Evolutionary conservation across 2,113 vertebrate species (phyloP), one percentile per base, ranked within the genome.

Genomic region (Ptilonorhynchus violaceus): DNA sequence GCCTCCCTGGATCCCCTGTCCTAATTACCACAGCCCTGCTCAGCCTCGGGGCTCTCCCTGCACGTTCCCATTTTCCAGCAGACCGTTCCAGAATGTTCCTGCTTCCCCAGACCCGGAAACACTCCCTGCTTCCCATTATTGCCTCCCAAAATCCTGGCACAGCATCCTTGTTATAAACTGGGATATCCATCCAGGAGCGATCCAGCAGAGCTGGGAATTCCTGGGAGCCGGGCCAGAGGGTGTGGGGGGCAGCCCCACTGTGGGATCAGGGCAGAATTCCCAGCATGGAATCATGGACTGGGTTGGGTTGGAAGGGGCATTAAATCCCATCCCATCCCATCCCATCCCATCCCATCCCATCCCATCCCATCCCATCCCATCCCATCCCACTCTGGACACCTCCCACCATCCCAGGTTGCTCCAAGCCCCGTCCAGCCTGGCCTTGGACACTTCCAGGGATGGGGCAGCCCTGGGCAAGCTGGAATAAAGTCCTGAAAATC

Each of bases 61-160:
- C 1, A 0, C 28, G 0, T 10, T 63, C 73, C 14, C 11, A 1
- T 6, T 33, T 47, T 23, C n/a, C 46, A 19, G 21, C 49, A 44
- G 31, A 47, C 23, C 24, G 37, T 31, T 64, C 55, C 82, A 52
- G 60, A 9, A 1, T 59, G 30, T 46, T 18, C 23, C 15, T 35
- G 33, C 44, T 68, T 60, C 55, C 19, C 50, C 42, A 44, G 30
- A 16, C 33, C 75, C 56, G 70, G 50, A 56, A 91, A 70, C 13
- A 3, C 39, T 31, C 68, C 46, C 46, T 49, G 12, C 23, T 14
- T 64, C 18, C 59, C 55, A 25, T 31, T 33, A 33, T 30, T 2
- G 35, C 42, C n/a, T 60, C 70, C 24, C 49, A 28, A 59, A 68
- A 20, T 37, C n/a, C 68, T 8, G 30, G 11, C 42, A 20, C 3